phyloP scores from a whole-genome alignment of 1,140 invertebrate genomes.

The Arion vulgaris region DNA sequence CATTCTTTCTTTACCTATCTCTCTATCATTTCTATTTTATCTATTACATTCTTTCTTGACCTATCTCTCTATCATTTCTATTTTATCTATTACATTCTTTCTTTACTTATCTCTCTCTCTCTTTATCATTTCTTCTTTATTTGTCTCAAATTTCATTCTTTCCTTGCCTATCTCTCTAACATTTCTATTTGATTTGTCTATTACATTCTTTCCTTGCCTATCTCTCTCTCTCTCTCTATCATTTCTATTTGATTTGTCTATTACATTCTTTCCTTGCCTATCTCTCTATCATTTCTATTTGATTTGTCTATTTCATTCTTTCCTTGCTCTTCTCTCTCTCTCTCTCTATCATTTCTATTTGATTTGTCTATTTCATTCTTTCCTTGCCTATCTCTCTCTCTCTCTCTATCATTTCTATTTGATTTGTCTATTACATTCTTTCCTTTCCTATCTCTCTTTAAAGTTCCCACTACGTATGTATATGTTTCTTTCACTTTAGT shows the following conservation, averaged over 20 bases:
- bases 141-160: not conserved
- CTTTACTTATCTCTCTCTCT: not conserved
- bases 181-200: no score
- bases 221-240: conserved; percentile 9
- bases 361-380: not conserved
- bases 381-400: conserved; percentile 13
- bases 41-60: no score
- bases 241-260: not conserved
- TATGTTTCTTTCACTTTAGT: no score
- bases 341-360: not conserved
- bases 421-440: no score
- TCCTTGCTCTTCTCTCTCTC: conserved; percentile 12
- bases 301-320: no score
- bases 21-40: no score
- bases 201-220: not conserved
- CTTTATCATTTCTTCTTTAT: not conserved
- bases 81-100: no score
- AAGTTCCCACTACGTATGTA: no score
- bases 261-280: not conserved
- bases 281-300: no score
- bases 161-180: conserved; percentile 14
- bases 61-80: no score
- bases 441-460: conserved; percentile 15
- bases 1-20: no score
- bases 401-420: no score